phyloP scores from a whole-genome alignment of 2,888 invertebrate species.

The Crocallis elinguaria region DNA sequence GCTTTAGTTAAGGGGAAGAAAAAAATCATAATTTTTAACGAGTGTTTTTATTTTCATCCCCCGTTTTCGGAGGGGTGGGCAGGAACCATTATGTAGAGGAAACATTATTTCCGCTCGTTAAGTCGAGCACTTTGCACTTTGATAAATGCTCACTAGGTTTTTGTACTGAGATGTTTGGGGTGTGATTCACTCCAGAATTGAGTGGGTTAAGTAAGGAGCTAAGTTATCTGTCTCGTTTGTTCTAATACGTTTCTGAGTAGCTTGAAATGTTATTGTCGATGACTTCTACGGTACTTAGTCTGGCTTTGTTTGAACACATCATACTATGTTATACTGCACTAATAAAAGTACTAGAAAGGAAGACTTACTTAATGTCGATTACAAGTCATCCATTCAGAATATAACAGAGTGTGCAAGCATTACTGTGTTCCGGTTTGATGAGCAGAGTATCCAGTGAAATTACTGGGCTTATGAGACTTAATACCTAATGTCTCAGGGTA shows the following conservation, averaged over 20 bases:
- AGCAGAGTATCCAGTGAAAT: too few relatives aligned
- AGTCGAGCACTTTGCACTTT: conserved; percentile 75
- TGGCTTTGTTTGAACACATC: not conserved
- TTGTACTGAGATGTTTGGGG: conserved; percentile 58
- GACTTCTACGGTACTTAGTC: too few relatives aligned
- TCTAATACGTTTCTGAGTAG: not conserved
- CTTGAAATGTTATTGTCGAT: not conserved
- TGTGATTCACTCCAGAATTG: conserved; percentile 38
- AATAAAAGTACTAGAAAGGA: too few relatives aligned
- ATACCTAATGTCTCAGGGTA: too few relatives aligned
- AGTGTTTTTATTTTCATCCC: conserved; percentile 62
- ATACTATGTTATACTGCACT: not conserved
- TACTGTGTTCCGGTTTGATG: too few relatives aligned
- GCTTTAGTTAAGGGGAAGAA: conserved; percentile 42
- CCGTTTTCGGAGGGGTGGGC: conserved; percentile 51
- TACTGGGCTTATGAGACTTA: too few relatives aligned
- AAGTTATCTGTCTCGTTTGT: conserved; percentile 25
- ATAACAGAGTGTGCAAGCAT: too few relatives aligned
- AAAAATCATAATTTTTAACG: conserved; percentile 66
- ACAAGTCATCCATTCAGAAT: too few relatives aligned
- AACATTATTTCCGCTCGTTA: conserved; percentile 83
- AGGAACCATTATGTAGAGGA: conserved; percentile 77
- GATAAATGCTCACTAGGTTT: conserved; percentile 76
- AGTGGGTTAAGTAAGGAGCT: conserved; percentile 28
- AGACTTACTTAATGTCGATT: too few relatives aligned